Evolutionary conservation across 2,888 invertebrate genomes (phyloP), one percentile per base, ranked within the genome.

Genomic region (Aphrophora alni): DNA sequence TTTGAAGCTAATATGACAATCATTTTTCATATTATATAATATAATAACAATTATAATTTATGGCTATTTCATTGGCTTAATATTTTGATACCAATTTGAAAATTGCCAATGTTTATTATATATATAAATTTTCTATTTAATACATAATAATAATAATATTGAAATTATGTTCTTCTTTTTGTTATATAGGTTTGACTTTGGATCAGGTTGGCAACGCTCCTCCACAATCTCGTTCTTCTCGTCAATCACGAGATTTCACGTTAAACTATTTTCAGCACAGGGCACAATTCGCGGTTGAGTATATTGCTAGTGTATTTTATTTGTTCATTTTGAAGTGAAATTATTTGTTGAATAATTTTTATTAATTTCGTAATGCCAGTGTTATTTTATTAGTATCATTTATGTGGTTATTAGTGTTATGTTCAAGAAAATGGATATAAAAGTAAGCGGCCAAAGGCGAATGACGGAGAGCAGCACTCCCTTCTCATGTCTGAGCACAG

Each of bases 201-300:
- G 59, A 59, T 59, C 59, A 59, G 59, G 59, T 21, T 59, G 10
- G 21, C 59, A 59, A 7, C n/a, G 21, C 59, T 21, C 59, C 59
- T 59, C 21, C 10, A n/a, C 38, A 25, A 21, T 70, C 26, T 69
- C 70, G 69, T 68, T 69, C 80, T 78, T 85, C 85, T 84, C 85
- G 84, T 83, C 75, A 79, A 85, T 84, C 81, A 81, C 85, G 85
- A 85, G 85, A 86, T 84, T 85, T 84, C 81, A 84, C 84, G 84
- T 84, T 84, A 85, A 84, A 86, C 85, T 86, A 86, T 86, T 86
- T 86, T 86, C 86, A 85, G 86, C 83, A 82, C 84, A 84, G 83
- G 84, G 84, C 82, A 83, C 51, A 78, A 77, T 75, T 77, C 59
- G 80, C 77, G 27, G 68, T 79, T 80, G 68, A 72, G 71, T 69